Base-by-base conservation (phyloP, 2,888 invertebrate species). In the Aspidiotus destructor region DNA sequence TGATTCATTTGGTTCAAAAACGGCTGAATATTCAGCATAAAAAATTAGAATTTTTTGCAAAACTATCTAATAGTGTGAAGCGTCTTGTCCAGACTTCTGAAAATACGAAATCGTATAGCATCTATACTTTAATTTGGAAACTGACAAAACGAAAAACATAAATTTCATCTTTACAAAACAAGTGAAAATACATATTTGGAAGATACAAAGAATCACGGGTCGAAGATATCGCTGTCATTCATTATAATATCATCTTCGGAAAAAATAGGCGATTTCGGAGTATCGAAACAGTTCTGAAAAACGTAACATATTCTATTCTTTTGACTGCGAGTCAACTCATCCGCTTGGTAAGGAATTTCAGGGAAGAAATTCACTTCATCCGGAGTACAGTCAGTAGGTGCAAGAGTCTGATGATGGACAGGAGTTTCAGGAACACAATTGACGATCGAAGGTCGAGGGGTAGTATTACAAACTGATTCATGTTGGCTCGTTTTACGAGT, bases 341-440 rank as follows among this genome's bases (percentile, higher is more conserved):
- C 58, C 13, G 42, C 44, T 60, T 67, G 57, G 13, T 48, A 17
- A 60, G 44, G n/a, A 15, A 58, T 60, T 40, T 44, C 41, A 48
- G 58, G 58, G 28, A 67, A 44, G 48, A 28, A 28, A 52, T 67
- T 60, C 13, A 67, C 52, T 40, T 67, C 67, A 52, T 58, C 58
- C 2, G 9, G 58, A 9, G 40, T 13, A 28, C 17, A 58, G 10
- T 58, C 48, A n/a, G 48, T n/a, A 48, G 48, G 15, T 6, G 11
- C 17, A 3, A 10, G 15, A 11, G 17, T 57, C 10, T 16, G 16
- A 15, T 63, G 53, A n/a, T 63, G 41, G 28, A 53, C 41, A 40
- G 52, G 41, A 3, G 54, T 41, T 13, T 63, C 67, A n/a, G 67
- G 58, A 17, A 58, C 67, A 28, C 52, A 44, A 40, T 42, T 65